A percentile compares a stretch with the other conserved stretches of the same genome.
phyloP scores from a whole-genome alignment of 2,797 vertebrate species.

The Petrocephalus sullivani region DNA sequence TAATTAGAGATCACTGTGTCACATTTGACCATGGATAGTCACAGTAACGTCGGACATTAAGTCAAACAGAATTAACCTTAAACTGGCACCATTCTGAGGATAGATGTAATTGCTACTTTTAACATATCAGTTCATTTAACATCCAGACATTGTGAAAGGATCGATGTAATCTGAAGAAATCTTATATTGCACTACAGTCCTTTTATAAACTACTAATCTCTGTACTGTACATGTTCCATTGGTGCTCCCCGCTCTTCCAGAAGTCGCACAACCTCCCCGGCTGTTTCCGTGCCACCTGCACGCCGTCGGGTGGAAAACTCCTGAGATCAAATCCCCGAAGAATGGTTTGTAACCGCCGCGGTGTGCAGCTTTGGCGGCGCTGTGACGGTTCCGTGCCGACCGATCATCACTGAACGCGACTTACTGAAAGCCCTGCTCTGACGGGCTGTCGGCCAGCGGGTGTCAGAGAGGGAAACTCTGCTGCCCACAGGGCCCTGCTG shows the following conservation, averaged over 20 bases:
- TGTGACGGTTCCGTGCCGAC: background rate
- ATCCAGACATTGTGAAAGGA: conserved; percentile 10
- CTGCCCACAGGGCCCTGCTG: background rate
- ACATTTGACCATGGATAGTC: background rate
- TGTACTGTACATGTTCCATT: conserved; percentile 36
- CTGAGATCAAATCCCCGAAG: background rate
- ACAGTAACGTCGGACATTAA: conserved; percentile 31
- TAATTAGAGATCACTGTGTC: conserved; percentile 7
- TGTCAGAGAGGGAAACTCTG: background rate
- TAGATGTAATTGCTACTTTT: background rate
- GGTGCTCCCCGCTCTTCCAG: conserved; percentile 4
- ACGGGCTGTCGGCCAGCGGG: background rate
- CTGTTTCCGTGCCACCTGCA: background rate
- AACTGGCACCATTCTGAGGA: background rate
- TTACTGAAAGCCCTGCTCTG: background rate
- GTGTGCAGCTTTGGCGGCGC: background rate
- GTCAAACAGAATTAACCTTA: background rate
- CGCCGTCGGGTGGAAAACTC: background rate
- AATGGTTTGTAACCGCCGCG: background rate
- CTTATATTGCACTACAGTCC: background rate
- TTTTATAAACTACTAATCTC: conserved; percentile 31
- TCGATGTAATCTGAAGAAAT: background rate
- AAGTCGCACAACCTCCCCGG: conserved; percentile 33
- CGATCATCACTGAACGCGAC: background rate
- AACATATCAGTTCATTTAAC: conserved; percentile 12